These are phyloP conservation scores for Mirounga angustirostris DNA, from an alignment of 2,113 vertebrate species.

Conservation along the genomic window DNA sequence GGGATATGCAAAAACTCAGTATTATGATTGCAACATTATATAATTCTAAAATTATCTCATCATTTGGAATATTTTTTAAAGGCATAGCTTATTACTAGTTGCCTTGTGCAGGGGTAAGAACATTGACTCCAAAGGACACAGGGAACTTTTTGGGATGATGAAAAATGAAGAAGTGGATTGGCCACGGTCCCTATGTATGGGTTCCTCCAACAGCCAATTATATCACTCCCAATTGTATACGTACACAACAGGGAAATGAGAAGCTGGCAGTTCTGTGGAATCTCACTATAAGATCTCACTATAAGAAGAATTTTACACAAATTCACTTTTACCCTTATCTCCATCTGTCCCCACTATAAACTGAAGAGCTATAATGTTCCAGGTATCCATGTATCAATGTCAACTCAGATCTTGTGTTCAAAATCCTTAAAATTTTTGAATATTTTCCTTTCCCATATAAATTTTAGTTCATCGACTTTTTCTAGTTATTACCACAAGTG, in stretches of 20 bases:
- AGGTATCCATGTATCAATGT: neutral
- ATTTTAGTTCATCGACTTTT: neutral
- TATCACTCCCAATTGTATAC: neutral
- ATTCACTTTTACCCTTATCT: neutral
- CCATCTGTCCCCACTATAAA: neutral
- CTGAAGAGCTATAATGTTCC: neutral
- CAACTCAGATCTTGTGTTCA: neutral
- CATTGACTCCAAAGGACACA: neutral
- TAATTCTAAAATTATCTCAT: neutral
- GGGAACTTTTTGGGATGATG: neutral
- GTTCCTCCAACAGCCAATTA: neutral
- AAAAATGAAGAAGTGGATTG: neutral
- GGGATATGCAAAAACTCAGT: rapidly evolving
- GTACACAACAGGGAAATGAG: neutral
- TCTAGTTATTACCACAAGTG: neutral
- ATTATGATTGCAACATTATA: neutral
- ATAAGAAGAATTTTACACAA: neutral
- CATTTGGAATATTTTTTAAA: neutral
- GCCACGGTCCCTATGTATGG: neutral
- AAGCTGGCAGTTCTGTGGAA: neutral
- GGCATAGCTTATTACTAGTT: neutral
- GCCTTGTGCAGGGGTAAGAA: neutral
- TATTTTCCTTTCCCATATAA: neutral
- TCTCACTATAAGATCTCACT: neutral
- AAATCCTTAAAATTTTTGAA: neutral